phyloP scores from a whole-genome alignment of 2,113 vertebrate species.

The Phalacrocorax brasilianus region DNA sequence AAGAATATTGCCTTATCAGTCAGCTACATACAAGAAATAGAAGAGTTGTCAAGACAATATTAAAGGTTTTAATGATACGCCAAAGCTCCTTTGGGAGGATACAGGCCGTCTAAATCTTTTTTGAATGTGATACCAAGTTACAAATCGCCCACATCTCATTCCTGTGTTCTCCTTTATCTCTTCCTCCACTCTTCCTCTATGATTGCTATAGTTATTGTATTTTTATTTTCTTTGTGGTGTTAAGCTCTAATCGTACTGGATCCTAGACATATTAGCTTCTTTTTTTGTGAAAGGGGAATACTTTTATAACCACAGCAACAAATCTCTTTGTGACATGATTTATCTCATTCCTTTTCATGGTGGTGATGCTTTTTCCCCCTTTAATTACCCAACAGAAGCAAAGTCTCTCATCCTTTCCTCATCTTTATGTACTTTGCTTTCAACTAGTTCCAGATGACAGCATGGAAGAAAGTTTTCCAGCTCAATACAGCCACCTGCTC shows the following conservation, averaged over 20 bases:
- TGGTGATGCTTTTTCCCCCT: not conserved
- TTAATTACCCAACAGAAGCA: constrained; percentile 54
- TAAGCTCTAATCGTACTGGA: not conserved
- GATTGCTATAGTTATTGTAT: not conserved
- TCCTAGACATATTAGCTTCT: not conserved
- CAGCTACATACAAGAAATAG: not conserved
- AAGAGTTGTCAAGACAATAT: not conserved
- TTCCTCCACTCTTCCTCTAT: constrained; percentile 27
- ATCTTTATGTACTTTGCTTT: constrained; percentile 23
- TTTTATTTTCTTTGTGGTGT: constrained; percentile 13
- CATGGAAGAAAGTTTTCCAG: not conserved
- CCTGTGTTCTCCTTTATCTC: constrained; percentile 33
- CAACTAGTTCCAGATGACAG: constrained; percentile 48
- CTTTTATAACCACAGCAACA: constrained; percentile 3
- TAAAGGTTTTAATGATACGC: constrained; percentile 17
- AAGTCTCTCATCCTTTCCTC: constrained; percentile 19
- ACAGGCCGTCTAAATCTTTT: not conserved
- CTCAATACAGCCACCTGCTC: not conserved
- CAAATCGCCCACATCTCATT: not conserved
- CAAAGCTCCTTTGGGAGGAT: not conserved
- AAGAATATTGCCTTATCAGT: not conserved
- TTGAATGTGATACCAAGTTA: not conserved
- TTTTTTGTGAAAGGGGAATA: not conserved
- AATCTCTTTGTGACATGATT: constrained; percentile 17
- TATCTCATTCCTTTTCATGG: not conserved